Percentiles rank a stretch among this genome's conserved stretches.
Conservation (phyloP, 2,888 invertebrate genomes). For the Apantesis nais region DNA sequence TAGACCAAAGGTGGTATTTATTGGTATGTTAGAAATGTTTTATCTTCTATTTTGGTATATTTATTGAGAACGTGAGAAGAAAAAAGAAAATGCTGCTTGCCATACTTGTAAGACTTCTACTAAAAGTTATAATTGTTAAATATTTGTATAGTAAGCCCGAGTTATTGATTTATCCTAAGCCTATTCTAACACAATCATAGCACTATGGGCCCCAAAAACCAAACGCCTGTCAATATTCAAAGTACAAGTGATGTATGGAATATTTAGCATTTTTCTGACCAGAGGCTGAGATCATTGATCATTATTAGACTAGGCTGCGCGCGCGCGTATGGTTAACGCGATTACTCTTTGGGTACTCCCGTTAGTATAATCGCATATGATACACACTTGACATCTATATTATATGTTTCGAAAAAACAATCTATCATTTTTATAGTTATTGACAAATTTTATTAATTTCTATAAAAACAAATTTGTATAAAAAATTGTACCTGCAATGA, state of each 20-base stretch:
- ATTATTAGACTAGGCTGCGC: slow-evolving; percentile 75
- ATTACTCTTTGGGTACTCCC: slow-evolving; percentile 42
- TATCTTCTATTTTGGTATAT: too few species aligned
- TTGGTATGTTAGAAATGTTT: too few species aligned
- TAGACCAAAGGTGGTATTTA: too few species aligned
- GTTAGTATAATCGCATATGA: slow-evolving; percentile 18
- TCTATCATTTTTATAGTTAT: background rate
- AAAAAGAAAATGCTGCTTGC: too few species aligned
- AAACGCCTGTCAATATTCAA: slow-evolving; percentile 78
- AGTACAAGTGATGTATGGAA: slow-evolving; percentile 82
- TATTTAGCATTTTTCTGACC: slow-evolving; percentile 80
- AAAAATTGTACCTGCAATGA: background rate
- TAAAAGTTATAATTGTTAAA: too few species aligned
- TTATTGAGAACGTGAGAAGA: too few species aligned
- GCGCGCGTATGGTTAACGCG: slow-evolving; percentile 56
- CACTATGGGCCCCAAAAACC: slow-evolving; percentile 58
- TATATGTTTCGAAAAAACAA: background rate
- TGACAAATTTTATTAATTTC: background rate
- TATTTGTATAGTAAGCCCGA: background rate
- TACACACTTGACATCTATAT: background rate
- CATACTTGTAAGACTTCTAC: too few species aligned
- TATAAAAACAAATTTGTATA: background rate
- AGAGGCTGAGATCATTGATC: slow-evolving; percentile 74
- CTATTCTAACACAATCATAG: slow-evolving; percentile 33
- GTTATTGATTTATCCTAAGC: background rate